Evolutionary conservation across 2,888 invertebrate genomes (phyloP), one percentile per base, ranked within the genome.

Genomic region (Tridacna gigas): DNA sequence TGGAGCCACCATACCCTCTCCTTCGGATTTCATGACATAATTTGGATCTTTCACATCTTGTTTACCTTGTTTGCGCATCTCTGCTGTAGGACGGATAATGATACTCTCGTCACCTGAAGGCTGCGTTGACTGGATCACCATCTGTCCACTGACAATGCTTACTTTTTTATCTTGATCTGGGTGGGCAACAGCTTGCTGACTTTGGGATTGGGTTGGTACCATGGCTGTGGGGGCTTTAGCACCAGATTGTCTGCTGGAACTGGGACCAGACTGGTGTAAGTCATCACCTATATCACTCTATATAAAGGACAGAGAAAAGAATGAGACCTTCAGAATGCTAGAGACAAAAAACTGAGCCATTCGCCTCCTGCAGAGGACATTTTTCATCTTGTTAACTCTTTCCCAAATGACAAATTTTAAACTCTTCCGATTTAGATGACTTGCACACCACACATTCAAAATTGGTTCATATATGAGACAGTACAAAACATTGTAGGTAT

Each of bases 91-190:
- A 22, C 79, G 37, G 22, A 86, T 80, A 4, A 79, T n/a, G n/a
- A 86, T 77, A 48, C 74, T 75, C 45, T 86, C 83, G 56, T 83
- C 83, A 20, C 78, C 82, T 4, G 86, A 77, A 4, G 79, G 71
- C 47, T 82, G 82, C 18, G 73, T 74, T 22, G 84, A 80, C n/a
- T 82, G 78, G 37, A 81, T 69, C 45, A 84, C 84, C 83, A 85
- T 81, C 80, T 87, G 84, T 47, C 87, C 87, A 82, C 85, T 87
- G 18, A 87, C 84, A 51, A 87, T 79, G 61, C 48, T 87, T 0
- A 87, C 87, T 48, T 87, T 83, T 63, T 87, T 87, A 74, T 85
- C 84, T 61, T 83, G 83, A 61, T 83, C 79, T 47, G 87, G 84
- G 60, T 82, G 74, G 25, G 76, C 56, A 3, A 87, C 69, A 0